Percentiles rank a stretch among this genome's conserved stretches.
These are phyloP conservation scores for Lomographa bimaculata DNA, from an alignment of 2,888 invertebrate species.

Conservation along the genomic window DNA sequence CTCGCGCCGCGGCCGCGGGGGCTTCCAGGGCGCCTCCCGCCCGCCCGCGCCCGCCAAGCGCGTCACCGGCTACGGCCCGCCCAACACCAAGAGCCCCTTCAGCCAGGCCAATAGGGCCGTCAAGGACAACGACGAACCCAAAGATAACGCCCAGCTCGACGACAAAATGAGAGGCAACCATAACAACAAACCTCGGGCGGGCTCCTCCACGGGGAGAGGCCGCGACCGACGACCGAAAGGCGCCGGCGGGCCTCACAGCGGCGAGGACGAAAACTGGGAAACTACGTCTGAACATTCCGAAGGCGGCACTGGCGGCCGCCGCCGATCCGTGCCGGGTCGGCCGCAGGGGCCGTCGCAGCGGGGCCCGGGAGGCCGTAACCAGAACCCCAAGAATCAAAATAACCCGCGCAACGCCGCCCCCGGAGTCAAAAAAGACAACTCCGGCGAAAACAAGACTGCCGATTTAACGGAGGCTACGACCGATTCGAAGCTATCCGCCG, in stretches of 20 bases:
- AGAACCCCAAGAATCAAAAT: constrained; percentile 59
- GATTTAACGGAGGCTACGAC: constrained; percentile 71
- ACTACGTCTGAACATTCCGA: constrained; percentile 93
- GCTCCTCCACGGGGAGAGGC: constrained; percentile 85
- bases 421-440: constrained; percentile 57
- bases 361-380: constrained; percentile 62
- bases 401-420: constrained; percentile 54
- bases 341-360: constrained; percentile 55
- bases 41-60: constrained; percentile 83
- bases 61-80: constrained; percentile 91
- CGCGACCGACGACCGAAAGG: constrained; percentile 70
- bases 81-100: constrained; percentile 91
- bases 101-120: constrained; percentile 74
- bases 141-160: constrained; percentile 67
- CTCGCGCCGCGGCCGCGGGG: constrained; percentile 92
- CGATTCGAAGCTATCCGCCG: constrained; percentile 63
- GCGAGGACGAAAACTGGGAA: constrained; percentile 89
- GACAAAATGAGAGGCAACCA: constrained; percentile 87
- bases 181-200: constrained; percentile 87
- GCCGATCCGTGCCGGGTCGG: constrained; percentile 58
- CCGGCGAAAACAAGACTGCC: constrained; percentile 58
- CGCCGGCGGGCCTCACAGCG: constrained; percentile 60
- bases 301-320: constrained; percentile 57
- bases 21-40: constrained; percentile 70
- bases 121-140: constrained; percentile 65